phyloP scores from a whole-genome alignment of 53 echinoderm and acorn worm species.

The Astropecten irregularis region DNA sequence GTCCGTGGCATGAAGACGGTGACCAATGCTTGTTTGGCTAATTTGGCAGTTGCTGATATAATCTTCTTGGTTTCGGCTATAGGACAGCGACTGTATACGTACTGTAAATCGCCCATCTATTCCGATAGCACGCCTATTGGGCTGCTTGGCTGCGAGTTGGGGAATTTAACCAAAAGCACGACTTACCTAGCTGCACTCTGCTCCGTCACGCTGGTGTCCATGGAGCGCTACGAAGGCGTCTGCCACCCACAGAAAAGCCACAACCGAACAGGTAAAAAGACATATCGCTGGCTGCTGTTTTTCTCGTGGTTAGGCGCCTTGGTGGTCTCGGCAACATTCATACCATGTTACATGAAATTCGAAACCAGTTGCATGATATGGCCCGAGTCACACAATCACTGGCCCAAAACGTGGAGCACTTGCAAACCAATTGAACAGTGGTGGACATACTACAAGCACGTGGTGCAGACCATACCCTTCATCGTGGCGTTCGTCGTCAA shows the following conservation, averaged over 20 bases:
- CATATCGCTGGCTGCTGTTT: slow-evolving; percentile 59
- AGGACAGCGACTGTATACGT: slow-evolving; percentile 65
- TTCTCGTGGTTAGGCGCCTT: slow-evolving; percentile 58
- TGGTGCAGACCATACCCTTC: slow-evolving; percentile 65
- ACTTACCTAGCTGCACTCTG: slow-evolving; percentile 68
- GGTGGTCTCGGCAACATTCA: slow-evolving; percentile 62
- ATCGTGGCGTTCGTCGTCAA: slow-evolving; percentile 66
- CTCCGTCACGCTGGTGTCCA: slow-evolving; percentile 68
- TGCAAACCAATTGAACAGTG: slow-evolving; percentile 47
- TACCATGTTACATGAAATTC: slow-evolving; percentile 59
- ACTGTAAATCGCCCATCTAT: slow-evolving; percentile 60
- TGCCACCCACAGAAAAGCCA: slow-evolving; percentile 72
- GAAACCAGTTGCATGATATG: slow-evolving; percentile 49
- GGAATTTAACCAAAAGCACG: slow-evolving; percentile 60
- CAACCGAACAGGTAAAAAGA: slow-evolving; percentile 56
- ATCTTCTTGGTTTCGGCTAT: slow-evolving; percentile 67
- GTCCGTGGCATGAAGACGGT: slow-evolving; percentile 77
- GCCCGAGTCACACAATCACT: slow-evolving; percentile 58
- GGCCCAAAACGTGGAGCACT: slow-evolving; percentile 59
- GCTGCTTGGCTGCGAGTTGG: slow-evolving; percentile 57
- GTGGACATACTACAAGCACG: slow-evolving; percentile 60
- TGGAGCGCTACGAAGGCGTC: slow-evolving; percentile 73
- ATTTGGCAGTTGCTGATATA: slow-evolving; percentile 70
- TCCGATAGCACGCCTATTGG: slow-evolving; percentile 54
- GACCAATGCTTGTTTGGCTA: slow-evolving; percentile 69